Evolutionary conservation across 64 coral and sea anemone species (phyloP).

Genomic region (Montipora cactus): DNA sequence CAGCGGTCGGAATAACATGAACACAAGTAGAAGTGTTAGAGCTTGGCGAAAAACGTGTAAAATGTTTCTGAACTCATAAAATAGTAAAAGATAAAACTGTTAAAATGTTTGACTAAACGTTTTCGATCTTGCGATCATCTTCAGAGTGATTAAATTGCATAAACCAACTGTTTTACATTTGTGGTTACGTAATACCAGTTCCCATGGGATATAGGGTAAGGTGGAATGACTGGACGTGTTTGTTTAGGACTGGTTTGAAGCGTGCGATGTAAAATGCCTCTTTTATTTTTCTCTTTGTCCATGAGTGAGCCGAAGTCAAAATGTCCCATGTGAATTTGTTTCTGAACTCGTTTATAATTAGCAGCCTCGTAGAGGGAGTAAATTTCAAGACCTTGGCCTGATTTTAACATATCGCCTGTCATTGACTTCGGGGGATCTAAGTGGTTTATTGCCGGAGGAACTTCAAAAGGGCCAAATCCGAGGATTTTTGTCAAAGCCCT

Average conservation of each 20-base stretch:
- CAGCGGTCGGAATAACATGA: slow-evolving; percentile 63
- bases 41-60: slow-evolving; percentile 6
- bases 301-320: too few relatives aligned
- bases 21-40: slow-evolving; percentile 43
- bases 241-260: too few relatives aligned
- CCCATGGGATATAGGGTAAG: too few relatives aligned
- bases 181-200: too few relatives aligned
- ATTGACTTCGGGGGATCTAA: background rate
- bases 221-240: too few relatives aligned
- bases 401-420: background rate
- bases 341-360: background rate
- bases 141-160: too few relatives aligned
- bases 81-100: too few relatives aligned
- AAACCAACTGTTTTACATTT: too few relatives aligned
- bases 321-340: background rate
- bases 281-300: too few relatives aligned
- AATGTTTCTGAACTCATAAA: slow-evolving; percentile 2
- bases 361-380: background rate
- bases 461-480: slow-evolving; percentile 50
- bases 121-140: too few relatives aligned
- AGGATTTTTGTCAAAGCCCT: slow-evolving; percentile 63
- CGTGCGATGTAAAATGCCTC: too few relatives aligned
- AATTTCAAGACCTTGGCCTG: background rate
- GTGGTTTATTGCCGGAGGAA: slow-evolving; percentile 23
- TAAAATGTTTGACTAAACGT: too few relatives aligned